These are phyloP conservation scores for Sialis fuliginosa DNA, from an alignment of 2,888 invertebrate genomes.

Conservation along the genomic window DNA sequence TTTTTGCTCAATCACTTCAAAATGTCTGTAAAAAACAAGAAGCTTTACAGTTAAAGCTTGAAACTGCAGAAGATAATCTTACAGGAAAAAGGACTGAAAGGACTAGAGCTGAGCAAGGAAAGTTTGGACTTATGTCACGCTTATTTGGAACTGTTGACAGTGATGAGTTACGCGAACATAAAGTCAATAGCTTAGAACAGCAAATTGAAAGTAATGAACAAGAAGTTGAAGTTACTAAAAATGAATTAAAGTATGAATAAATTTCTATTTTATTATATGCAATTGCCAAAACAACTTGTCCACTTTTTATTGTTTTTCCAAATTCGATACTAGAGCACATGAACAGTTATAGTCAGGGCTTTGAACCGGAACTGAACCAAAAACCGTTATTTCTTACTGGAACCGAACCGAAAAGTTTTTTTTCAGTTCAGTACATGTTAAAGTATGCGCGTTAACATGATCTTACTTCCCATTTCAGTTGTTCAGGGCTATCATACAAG, in stretches of 20 bases:
- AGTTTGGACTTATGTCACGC: slow-evolving; percentile 52
- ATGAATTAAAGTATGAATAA: slow-evolving; percentile 37
- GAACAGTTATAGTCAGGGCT: too few species aligned
- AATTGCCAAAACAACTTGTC: too few species aligned
- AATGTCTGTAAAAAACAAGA: slow-evolving; percentile 59
- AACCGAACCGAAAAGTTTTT: too few species aligned
- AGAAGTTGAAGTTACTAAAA: slow-evolving; percentile 35
- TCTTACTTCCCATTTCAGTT: too few species aligned
- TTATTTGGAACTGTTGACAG: slow-evolving; percentile 59
- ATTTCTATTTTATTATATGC: neutral
- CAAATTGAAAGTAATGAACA: slow-evolving; percentile 43
- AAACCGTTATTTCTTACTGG: too few species aligned
- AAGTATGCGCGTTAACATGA: too few species aligned
- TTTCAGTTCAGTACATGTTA: too few species aligned
- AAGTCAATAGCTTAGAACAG: slow-evolving; percentile 44
- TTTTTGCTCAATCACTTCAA: slow-evolving; percentile 57
- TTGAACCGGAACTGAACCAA: too few species aligned
- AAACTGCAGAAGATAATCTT: slow-evolving; percentile 44
- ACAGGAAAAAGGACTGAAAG: slow-evolving; percentile 32
- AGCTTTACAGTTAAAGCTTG: slow-evolving; percentile 49
- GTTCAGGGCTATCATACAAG: too few species aligned
- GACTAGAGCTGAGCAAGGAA: slow-evolving; percentile 42
- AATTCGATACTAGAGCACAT: too few species aligned
- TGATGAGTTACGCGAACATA: slow-evolving; percentile 54
- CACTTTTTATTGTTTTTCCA: too few species aligned